Percentiles rank a stretch among this genome's conserved stretches.
Evolutionary conservation across 1,140 invertebrate genomes (phyloP).

Genomic region (Linepithema humile): DNA sequence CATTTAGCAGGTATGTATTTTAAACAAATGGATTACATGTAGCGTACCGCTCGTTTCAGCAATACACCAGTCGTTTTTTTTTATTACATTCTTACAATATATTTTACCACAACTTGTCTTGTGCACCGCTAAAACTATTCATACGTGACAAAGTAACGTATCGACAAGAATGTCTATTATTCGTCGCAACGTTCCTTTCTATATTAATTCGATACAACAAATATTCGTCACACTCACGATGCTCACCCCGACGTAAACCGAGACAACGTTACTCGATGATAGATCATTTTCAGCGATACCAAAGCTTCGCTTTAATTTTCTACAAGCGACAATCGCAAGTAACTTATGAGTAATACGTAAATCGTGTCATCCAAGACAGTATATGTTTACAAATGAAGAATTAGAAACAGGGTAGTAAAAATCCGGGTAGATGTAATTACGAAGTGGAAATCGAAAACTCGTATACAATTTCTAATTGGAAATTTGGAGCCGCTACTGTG

Average conservation of each 20-base stretch:
- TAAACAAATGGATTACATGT: slow-evolving; percentile 78
- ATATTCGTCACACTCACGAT: slow-evolving; percentile 4
- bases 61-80: slow-evolving; percentile 63
- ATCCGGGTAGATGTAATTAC: slow-evolving; percentile 1
- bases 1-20: slow-evolving; percentile 77
- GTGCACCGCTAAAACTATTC: slow-evolving; percentile 71
- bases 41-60: slow-evolving; percentile 72
- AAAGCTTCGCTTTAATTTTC: slow-evolving; percentile 51
- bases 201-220: slow-evolving; percentile 37
- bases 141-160: slow-evolving; percentile 67
- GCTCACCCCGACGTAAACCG: slow-evolving; percentile 8
- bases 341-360: slow-evolving; percentile 53
- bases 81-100: slow-evolving; percentile 71
- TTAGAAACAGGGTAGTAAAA: slow-evolving; percentile 8
- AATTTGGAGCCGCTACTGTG: background rate
- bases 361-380: slow-evolving; percentile 38
- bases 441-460: background rate
- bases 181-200: slow-evolving; percentile 42
- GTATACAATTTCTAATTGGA: background rate
- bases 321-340: slow-evolving; percentile 57
- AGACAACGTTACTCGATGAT: slow-evolving; percentile 40
- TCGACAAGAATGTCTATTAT: slow-evolving; percentile 72
- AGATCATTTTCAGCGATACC: slow-evolving; percentile 69
- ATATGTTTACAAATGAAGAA: slow-evolving; percentile 19
- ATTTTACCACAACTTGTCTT: slow-evolving; percentile 67